Evolutionary conservation across 2,797 vertebrate species (phyloP), one percentile per base, ranked within the genome.

Genomic region (Acrocephalus scirpaceus): DNA sequence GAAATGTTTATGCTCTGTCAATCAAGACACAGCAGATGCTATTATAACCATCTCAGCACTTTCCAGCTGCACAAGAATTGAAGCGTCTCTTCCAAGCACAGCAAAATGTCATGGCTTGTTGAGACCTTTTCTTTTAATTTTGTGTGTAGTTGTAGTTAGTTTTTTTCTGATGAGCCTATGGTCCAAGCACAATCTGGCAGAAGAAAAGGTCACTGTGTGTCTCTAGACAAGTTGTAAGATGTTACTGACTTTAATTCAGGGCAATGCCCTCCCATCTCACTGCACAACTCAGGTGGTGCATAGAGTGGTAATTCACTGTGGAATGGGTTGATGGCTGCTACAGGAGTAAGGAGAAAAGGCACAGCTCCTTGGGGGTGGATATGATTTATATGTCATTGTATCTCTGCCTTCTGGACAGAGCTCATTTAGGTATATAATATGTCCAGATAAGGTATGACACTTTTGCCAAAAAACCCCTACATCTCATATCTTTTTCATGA

Each of bases 1-100:
- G 91, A 42, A 90, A 48, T 64, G 56, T 84, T 96, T 83, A 57
- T 88, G 58, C 66, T 95, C 71, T 90, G 93, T 92, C 95, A 88
- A 4, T 88, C 74, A 86, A 56, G 74, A 90, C 88, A 38, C 53
- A 76, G 60, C 73, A 79, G 81, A 90, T 80, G 71, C 51, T 58
- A 56, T 91, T 95, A 83, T 88, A 92, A 86, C 54, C 10, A 54
- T 74, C 73, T 95, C 77, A 88, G 66, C 42, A 42, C n/a, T 93
- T 94, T 76, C 20, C 73, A 23, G 5, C 64, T 87, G 48, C 57
- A 82, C 56, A 40, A 32, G 67, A 76, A 75, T 54, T 84, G 66
- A 3, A 2, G 34, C 0, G 0, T 61, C 45, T 92, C 64, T 87
- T 93, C 27, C 30, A 51, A 90, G 74, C 71, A 20, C 38, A 87